Percentiles rank a stretch among this genome's conserved stretches.
Conservation (phyloP, 23 tunicate species). For the Oikopleura vanhoeffeni region DNA sequence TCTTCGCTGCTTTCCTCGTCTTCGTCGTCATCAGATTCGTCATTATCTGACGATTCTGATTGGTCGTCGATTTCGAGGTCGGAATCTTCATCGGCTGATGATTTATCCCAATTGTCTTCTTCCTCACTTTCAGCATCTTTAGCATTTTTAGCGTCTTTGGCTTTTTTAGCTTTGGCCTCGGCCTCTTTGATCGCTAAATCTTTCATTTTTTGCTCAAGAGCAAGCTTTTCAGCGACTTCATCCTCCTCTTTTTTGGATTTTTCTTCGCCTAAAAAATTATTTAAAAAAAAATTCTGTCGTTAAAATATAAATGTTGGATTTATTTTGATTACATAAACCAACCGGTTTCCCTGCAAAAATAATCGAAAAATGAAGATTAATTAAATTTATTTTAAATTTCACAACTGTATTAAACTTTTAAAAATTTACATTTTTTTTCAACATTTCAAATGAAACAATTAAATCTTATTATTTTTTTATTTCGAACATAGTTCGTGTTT, state of each 20-base stretch:
- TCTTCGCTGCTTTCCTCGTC: slow-evolving; percentile 21
- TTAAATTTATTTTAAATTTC: too few relatives aligned
- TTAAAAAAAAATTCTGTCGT: background rate
- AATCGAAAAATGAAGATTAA: too few relatives aligned
- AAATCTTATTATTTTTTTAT: too few relatives aligned
- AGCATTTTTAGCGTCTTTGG: background rate
- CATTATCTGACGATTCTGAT: slow-evolving; percentile 8
- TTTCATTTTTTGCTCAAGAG: background rate
- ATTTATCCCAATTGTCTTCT: slow-evolving; percentile 19
- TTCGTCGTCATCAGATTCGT: slow-evolving; percentile 18
- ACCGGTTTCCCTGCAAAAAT: too few relatives aligned
- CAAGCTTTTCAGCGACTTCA: background rate
- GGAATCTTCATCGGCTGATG: slow-evolving; percentile 20
- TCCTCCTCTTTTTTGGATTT: slow-evolving; percentile 13
- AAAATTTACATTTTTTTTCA: too few relatives aligned
- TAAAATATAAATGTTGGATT: slow-evolving; percentile 12
- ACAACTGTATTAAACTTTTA: too few relatives aligned
- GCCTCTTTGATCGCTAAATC: slow-evolving; percentile 10
- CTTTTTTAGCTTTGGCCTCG: slow-evolving; percentile 16
- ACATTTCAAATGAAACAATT: too few relatives aligned
- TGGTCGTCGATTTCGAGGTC: background rate
- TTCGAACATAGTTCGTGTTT: too few relatives aligned
- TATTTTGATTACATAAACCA: too few relatives aligned
- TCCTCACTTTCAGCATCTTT: background rate
- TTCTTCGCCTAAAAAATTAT: slow-evolving; percentile 8